phyloP scores from a whole-genome alignment of 2,113 vertebrate genomes.

The Dolichallabes microphthalmus region DNA sequence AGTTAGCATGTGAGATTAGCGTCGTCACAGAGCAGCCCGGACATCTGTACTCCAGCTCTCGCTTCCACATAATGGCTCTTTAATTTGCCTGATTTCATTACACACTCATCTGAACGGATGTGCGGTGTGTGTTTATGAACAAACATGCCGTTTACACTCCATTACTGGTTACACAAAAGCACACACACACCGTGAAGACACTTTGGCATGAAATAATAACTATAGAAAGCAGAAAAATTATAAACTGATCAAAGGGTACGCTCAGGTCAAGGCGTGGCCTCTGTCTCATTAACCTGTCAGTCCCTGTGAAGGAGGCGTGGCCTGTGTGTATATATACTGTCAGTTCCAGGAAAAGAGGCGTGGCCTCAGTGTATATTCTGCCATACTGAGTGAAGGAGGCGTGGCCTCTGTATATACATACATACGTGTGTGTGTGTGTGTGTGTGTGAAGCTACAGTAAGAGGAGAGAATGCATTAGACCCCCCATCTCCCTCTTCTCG shows the following conservation, averaged over 20 bases:
- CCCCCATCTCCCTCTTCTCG: no score
- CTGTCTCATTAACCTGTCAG: no score
- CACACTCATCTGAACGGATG: not conserved
- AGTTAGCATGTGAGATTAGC: not conserved
- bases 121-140: not conserved
- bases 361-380: not conserved
- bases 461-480: no score
- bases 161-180: not conserved
- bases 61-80: not conserved
- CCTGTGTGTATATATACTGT: not conserved
- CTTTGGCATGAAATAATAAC: not conserved
- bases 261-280: not conserved
- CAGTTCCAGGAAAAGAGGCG: not conserved
- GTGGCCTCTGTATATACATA: no score
- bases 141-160: not conserved
- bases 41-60: not conserved
- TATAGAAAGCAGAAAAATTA: not conserved
- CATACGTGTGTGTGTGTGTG: no score
- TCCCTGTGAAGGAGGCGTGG: not conserved
- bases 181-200: not conserved
- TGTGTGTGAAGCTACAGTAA: no score
- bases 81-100: not conserved
- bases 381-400: no score
- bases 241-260: not conserved
- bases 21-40: not conserved